phyloP scores from a whole-genome alignment of 2,888 invertebrate genomes.

The Lordiphosa fenestrarum region DNA sequence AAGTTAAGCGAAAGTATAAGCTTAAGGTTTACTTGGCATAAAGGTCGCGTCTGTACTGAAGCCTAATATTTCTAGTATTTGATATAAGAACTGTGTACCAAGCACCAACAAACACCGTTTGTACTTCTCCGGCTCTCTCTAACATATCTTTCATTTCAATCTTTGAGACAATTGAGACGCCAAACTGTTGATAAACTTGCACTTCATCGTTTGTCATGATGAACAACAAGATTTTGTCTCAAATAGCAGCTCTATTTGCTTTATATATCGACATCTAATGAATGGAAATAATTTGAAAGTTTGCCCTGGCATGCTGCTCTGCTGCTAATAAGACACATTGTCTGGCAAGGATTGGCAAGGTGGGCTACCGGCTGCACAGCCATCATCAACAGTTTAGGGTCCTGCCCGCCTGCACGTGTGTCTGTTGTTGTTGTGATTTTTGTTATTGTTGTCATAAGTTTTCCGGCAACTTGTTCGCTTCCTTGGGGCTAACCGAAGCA shows the following conservation, averaged over 20 bases:
- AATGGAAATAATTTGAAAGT: conserved; percentile 63
- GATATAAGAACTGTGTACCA: too few species aligned
- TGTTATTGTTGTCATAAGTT: conserved; percentile 53
- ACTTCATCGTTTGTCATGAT: conserved; percentile 37
- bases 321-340: conserved; percentile 69
- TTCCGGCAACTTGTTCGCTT: conserved; percentile 55
- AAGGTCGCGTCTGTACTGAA: too few species aligned
- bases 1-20: too few species aligned
- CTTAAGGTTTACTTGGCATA: too few species aligned
- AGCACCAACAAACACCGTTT: too few species aligned
- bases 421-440: conserved; percentile 26
- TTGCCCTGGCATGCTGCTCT: conserved; percentile 26
- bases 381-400: conserved; percentile 15
- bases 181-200: conserved; percentile 42
- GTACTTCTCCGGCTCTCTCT: too few species aligned
- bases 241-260: too few species aligned
- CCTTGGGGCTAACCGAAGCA: conserved; percentile 52
- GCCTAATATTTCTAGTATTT: too few species aligned
- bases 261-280: conserved; percentile 36
- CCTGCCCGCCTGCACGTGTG: conserved; percentile 3
- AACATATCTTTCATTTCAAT: too few species aligned
- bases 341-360: conserved; percentile 26
- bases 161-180: conserved; percentile 1
- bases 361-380: conserved; percentile 10
- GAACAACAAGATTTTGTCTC: conserved; percentile 52